phyloP scores from a whole-genome alignment of 1,140 invertebrate genomes.

The Bactericera cockerelli region DNA sequence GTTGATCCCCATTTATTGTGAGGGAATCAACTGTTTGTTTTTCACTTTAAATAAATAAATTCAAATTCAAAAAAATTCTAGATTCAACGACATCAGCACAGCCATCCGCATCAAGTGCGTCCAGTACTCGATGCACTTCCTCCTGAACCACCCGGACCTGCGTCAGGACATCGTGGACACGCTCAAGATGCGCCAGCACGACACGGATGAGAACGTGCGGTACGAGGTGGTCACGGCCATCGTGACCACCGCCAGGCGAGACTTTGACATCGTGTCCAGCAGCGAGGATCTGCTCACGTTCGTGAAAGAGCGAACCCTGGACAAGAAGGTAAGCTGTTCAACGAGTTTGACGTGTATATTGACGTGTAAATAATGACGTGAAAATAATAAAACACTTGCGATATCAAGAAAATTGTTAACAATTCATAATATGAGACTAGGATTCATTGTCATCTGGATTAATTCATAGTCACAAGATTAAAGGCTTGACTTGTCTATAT shows the following conservation, averaged over 20 bases:
- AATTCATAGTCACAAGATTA: too few species aligned
- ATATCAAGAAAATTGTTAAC: too few species aligned
- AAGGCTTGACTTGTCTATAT: too few species aligned
- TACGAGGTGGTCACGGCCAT: slow-evolving; percentile 95
- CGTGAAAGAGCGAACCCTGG: slow-evolving; percentile 85
- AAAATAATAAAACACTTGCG: too few species aligned
- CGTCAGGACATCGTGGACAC: slow-evolving; percentile 82
- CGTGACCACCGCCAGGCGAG: slow-evolving; percentile 78
- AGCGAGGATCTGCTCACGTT: slow-evolving; percentile 85
- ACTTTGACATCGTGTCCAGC: slow-evolving; percentile 78
- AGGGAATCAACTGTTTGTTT: too few species aligned
- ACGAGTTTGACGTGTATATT: too few species aligned
- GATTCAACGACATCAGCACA: slow-evolving; percentile 91
- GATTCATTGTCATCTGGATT: too few species aligned
- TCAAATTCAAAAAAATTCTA: too few species aligned
- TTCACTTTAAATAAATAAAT: too few species aligned
- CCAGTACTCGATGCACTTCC: slow-evolving; percentile 93
- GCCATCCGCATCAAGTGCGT: slow-evolving; percentile 88
- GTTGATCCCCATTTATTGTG: too few species aligned
- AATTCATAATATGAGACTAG: too few species aligned
- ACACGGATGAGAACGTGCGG: slow-evolving; percentile 81
- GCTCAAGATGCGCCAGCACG: slow-evolving; percentile 75
- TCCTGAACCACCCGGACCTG: slow-evolving; percentile 85
- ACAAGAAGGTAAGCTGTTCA: slow-evolving; percentile 81
- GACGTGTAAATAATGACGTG: too few species aligned